Base-by-base conservation (phyloP, 1,140 invertebrate species). In the Tigriopus japonicus region DNA sequence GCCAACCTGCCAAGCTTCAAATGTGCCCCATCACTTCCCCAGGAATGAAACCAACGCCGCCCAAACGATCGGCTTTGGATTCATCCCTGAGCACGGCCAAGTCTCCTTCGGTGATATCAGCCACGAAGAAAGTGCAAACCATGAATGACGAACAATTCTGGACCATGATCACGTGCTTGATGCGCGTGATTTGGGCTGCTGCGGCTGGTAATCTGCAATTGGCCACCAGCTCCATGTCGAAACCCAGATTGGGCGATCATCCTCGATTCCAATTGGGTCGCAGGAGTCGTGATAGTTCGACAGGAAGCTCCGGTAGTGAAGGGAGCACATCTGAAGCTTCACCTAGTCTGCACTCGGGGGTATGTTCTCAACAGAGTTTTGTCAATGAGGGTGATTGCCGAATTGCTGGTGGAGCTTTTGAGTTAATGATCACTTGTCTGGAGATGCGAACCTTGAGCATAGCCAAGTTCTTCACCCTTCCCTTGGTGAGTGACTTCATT, bases 181-280 rank as follows among this genome's bases (percentile, higher is more conserved):
- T 76, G 69, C 66, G 73, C 28, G 69, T 77, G 0, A 70, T 73
- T 19, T 77, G 75, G 75, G 72, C 75, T 35, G 73, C 74, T 15
- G 74, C 75, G 23, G 74, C 75, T 45, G 75, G 75, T 1, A 71
- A 73, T 55, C 68, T 76, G 14, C 69, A 72, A 62, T 68, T 76
- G 12, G 70, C 71, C 15, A 71, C 71, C 62, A 35, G 73, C 63
- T 74, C 72, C 56, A 71, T 73, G 65, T 72, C 73, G 71, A 65
- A 53, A 43, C 28, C 28, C 28, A 53, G 14, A 53, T 13, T 53
- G 52, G 10, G 28, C 28, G 28, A 35, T 35, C 28, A 35, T 9
- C 28, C 28, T 35, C 28, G 28, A 35, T 35, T 35, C 9, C 28
- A 35, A 9, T 35, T 35, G 15, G 62, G 64, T 13, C 60, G 66